Percentiles rank a stretch among this genome's conserved stretches.
These are phyloP conservation scores for Novumbra hubbsi DNA, from an alignment of 2,797 vertebrate genomes.

Conservation along the genomic window DNA sequence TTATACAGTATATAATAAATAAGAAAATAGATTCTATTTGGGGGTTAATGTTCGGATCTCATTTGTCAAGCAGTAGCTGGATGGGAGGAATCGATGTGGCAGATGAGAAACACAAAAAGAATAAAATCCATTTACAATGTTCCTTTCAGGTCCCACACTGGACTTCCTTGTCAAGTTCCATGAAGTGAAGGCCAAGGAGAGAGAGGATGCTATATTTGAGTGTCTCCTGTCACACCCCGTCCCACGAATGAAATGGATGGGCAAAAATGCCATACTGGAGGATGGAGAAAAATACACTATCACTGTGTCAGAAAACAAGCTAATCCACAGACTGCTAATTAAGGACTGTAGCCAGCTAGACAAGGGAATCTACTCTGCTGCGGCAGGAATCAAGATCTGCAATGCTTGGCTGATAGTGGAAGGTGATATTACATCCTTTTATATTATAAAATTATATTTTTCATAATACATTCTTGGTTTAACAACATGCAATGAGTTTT, in stretches of 20 bases:
- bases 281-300: slow-evolving; percentile 71
- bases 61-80: too few relatives aligned
- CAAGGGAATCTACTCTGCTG: slow-evolving; percentile 80
- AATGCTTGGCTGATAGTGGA: slow-evolving; percentile 84
- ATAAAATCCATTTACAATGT: background rate
- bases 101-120: background rate
- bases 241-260: slow-evolving; percentile 72
- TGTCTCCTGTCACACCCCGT: slow-evolving; percentile 75
- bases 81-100: too few relatives aligned
- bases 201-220: slow-evolving; percentile 71
- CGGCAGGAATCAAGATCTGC: slow-evolving; percentile 69
- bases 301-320: slow-evolving; percentile 70
- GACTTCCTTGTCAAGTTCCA: slow-evolving; percentile 72
- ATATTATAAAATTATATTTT: background rate
- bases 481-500: background rate
- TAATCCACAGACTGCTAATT: slow-evolving; percentile 80
- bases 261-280: slow-evolving; percentile 65
- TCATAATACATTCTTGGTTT: background rate
- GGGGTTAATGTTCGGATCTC: too few relatives aligned
- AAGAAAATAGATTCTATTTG: too few relatives aligned
- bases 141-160: slow-evolving; percentile 50
- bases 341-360: slow-evolving; percentile 67
- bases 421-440: slow-evolving; percentile 60
- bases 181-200: slow-evolving; percentile 69
- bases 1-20: too few relatives aligned